Evolutionary conservation across 1,140 invertebrate genomes (phyloP).

Genomic region (Pogonomyrmex barbatus): DNA sequence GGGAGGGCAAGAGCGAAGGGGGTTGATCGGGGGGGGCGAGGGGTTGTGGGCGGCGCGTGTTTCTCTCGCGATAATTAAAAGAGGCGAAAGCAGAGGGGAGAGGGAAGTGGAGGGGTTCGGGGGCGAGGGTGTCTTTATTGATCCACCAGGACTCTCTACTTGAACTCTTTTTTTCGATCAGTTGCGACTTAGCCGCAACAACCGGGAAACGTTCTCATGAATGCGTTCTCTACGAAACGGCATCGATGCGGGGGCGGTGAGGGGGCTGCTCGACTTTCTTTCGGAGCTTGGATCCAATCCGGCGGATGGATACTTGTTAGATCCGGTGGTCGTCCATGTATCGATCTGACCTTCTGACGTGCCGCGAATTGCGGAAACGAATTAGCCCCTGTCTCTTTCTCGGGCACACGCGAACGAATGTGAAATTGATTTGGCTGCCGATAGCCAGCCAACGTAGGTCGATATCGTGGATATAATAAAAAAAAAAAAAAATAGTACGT

Average conservation of each 20-base stretch:
- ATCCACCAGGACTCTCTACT: slow-evolving; percentile 35
- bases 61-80: slow-evolving; percentile 38
- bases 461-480: not conserved
- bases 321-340: slow-evolving; percentile 9
- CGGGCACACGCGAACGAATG: not conserved
- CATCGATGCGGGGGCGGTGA: not conserved
- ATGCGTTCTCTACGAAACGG: slow-evolving; percentile 14
- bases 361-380: slow-evolving; percentile 18
- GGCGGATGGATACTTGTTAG: slow-evolving; percentile 40
- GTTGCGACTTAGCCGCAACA: slow-evolving; percentile 21
- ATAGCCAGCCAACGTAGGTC: not conserved
- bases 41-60: not conserved
- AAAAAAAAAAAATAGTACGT: not conserved
- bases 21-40: not conserved
- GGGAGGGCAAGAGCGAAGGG: not conserved
- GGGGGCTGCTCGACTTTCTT: slow-evolving; percentile 38
- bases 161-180: slow-evolving; percentile 46
- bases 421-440: slow-evolving; percentile 6
- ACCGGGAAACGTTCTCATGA: slow-evolving; percentile 27
- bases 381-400: slow-evolving; percentile 5
- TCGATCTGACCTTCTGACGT: slow-evolving; percentile 45
- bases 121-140: slow-evolving; percentile 36
- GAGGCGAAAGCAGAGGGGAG: not conserved
- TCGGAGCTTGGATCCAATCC: slow-evolving; percentile 13
- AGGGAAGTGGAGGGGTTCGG: not conserved